A percentile compares a stretch with the other conserved stretches of the same genome.
Evolutionary conservation across 2,113 vertebrate genomes (phyloP).

Genomic region (Pseudolaguvia tuberculata): DNA sequence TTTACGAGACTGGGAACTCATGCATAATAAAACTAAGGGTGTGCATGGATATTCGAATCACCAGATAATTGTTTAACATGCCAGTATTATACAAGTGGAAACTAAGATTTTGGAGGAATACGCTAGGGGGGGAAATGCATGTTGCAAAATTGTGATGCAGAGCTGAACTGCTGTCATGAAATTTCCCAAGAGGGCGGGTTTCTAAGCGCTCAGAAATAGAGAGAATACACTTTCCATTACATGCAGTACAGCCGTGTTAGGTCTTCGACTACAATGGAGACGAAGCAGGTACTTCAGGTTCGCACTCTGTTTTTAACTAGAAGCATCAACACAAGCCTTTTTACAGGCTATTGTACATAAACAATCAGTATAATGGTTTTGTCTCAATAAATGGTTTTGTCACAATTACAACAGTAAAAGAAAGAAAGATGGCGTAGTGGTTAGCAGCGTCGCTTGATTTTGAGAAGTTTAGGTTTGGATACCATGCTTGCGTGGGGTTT

Average conservation of each 20-base stretch:
- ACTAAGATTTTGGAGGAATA: not conserved
- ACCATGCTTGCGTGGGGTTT: no score
- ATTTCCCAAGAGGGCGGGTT: not conserved
- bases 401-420: no score
- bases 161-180: not conserved
- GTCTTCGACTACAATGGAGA: not conserved
- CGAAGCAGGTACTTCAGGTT: constrained; percentile 3
- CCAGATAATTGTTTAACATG: not conserved
- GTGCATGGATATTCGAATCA: not conserved
- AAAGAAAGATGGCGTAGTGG: no score
- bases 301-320: not conserved
- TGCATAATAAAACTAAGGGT: constrained; percentile 1
- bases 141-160: not conserved
- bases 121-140: no score
- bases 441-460: no score
- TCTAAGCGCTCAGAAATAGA: no score
- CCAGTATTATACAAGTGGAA: not conserved
- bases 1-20: not conserved
- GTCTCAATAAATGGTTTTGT: no score
- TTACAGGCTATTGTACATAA: not conserved
- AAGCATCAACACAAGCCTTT: not conserved
- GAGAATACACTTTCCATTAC: not conserved
- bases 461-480: no score
- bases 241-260: not conserved
- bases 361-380: no score